Base-by-base conservation (phyloP, 1,140 invertebrate genomes). In the Conopomorpha cramerella region DNA sequence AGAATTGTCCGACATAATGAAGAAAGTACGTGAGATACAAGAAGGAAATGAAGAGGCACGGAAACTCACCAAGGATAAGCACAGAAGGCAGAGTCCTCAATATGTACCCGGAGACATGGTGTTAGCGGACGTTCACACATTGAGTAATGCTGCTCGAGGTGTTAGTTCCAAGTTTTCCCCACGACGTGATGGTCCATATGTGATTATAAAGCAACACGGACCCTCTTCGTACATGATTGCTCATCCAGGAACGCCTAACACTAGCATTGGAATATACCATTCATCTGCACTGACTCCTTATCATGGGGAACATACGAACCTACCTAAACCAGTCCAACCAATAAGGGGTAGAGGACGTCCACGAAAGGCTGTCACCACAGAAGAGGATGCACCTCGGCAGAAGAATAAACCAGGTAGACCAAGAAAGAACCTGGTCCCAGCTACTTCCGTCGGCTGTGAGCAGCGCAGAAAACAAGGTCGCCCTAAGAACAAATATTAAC, bases 51-150 rank as follows among this genome's bases (percentile, higher is more conserved):
- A 35, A 26, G 7, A 35, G 10, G 6, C 4, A 3, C 2, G 29
- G 7, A 38, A 31, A 16, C 2, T 8, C 2, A 16, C 30, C 18
- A 16, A n/a, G 2, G 45, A 54, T 35, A 16, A 31, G 16, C 13
- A 31, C 11, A 39, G 44, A 16, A 33, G 40, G 17, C 25, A 23
- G 1, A 12, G 29, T 14, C 25, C 34, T 8, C n/a, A 19, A 8
- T 51, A 41, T 26, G 11, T 39, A 11, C 18, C 39, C 14, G 48
- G 43, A 26, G 49, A 54, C 16, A 8, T 28, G 35, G 46, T 54
- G 3, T 31, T 56, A 14, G 38, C 52, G 1, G 39, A 18, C 32
- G 2, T 18, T 57, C 3, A 63, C 52, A n/a, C 39, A 41, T 1
- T 47, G 36, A 7, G n/a, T 28, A 31, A 11, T 7, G 15, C 30